Conservation (phyloP, 2,888 invertebrate species). For the Dione juno region DNA sequence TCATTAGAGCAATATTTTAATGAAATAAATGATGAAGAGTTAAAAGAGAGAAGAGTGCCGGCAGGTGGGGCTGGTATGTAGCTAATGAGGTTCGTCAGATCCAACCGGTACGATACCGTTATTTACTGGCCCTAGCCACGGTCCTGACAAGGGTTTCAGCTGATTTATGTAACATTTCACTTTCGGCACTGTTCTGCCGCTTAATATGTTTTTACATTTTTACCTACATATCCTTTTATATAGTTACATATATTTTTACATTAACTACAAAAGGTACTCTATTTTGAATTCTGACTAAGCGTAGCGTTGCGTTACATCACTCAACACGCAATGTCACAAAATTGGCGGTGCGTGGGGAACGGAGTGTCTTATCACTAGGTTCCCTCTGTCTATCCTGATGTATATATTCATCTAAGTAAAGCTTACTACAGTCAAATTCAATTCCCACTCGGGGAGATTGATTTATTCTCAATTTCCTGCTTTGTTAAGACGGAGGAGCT, state of each 20-base stretch:
- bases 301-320: too few species aligned
- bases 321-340: too few species aligned
- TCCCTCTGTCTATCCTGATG: too few species aligned
- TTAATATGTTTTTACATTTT: constrained; percentile 49
- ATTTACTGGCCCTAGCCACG: constrained; percentile 61
- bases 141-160: constrained; percentile 71
- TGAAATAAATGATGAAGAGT: constrained; percentile 44
- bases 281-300: not conserved
- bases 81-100: constrained; percentile 57
- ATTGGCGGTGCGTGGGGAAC: too few species aligned
- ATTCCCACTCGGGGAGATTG: too few species aligned
- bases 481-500: too few species aligned
- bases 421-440: too few species aligned
- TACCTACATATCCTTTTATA: constrained; percentile 22
- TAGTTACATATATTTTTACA: not conserved
- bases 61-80: constrained; percentile 44
- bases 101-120: constrained; percentile 62
- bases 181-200: constrained; percentile 64
- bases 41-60: constrained; percentile 26
- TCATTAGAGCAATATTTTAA: constrained; percentile 39
- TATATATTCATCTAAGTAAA: too few species aligned
- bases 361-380: too few species aligned
- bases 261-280: not conserved
- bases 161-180: constrained; percentile 78
- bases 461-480: too few species aligned